A percentile compares a stretch with the other conserved stretches of the same genome.
Evolutionary conservation across 2,797 vertebrate species (phyloP).

Genomic region (Salmo trutta): DNA sequence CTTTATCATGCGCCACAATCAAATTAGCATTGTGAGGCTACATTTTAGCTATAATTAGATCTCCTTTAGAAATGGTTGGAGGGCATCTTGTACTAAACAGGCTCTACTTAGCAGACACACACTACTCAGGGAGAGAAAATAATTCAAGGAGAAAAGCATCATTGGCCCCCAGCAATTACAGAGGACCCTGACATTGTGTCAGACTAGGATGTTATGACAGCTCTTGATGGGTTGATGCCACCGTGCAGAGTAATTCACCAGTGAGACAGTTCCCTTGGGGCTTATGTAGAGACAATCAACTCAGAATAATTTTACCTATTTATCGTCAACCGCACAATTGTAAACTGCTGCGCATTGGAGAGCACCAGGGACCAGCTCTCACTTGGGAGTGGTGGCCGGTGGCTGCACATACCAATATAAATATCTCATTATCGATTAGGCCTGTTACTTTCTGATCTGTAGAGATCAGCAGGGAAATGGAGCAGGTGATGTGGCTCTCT

Average conservation of each 20-base stretch:
- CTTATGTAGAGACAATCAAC: constrained; percentile 50
- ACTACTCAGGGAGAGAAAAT: constrained; percentile 14
- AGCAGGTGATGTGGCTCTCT: constrained; percentile 28
- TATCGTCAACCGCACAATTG: constrained; percentile 50
- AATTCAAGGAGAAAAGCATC: constrained; percentile 18
- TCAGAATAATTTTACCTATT: constrained; percentile 39
- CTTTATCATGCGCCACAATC: constrained; percentile 42
- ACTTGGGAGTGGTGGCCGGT: constrained; percentile 34
- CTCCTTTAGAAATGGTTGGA: constrained; percentile 42
- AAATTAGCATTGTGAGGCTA: constrained; percentile 35
- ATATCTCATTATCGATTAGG: constrained; percentile 61
- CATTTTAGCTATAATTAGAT: constrained; percentile 47
- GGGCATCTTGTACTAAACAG: constrained; percentile 32
- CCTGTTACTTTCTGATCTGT: constrained; percentile 32
- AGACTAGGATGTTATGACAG: constrained; percentile 56
- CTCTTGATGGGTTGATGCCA: constrained; percentile 54
- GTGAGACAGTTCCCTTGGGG: constrained; percentile 41
- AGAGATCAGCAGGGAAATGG: constrained; percentile 28
- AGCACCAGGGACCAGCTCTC: constrained; percentile 7
- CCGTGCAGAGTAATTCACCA: constrained; percentile 41
- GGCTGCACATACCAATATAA: constrained; percentile 40
- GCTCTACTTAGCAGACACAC: constrained; percentile 26
- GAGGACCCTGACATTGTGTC: constrained; percentile 36
- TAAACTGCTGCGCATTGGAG: constrained; percentile 32
- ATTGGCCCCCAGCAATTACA: constrained; percentile 44